Evolutionary conservation across 1,140 invertebrate species (phyloP).

Genomic region (Drosophila seguyi): DNA sequence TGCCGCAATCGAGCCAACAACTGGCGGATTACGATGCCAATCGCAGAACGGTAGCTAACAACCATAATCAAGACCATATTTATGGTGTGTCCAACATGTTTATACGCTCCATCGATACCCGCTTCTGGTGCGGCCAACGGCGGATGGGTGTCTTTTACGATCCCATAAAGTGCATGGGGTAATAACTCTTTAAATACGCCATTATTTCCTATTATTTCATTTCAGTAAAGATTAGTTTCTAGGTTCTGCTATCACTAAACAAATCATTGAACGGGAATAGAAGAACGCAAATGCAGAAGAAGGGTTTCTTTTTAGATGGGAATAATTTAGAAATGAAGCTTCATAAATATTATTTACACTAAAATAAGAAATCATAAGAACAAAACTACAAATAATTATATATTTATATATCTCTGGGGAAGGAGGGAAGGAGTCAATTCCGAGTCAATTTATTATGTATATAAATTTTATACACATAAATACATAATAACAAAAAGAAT

Average conservation of each 20-base stretch:
- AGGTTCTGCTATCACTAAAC: background rate
- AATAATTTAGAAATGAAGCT: too few relatives aligned
- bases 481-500: too few relatives aligned
- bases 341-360: too few relatives aligned
- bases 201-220: slow-evolving; percentile 18
- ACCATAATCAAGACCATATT: slow-evolving; percentile 75
- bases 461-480: too few relatives aligned
- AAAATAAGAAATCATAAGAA: too few relatives aligned
- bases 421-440: too few relatives aligned
- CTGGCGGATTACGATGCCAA: slow-evolving; percentile 76
- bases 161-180: slow-evolving; percentile 36
- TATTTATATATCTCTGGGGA: too few relatives aligned
- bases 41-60: slow-evolving; percentile 76
- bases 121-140: background rate
- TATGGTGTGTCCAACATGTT: slow-evolving; percentile 58
- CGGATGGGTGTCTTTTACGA: slow-evolving; percentile 23
- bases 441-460: too few relatives aligned
- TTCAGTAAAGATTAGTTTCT: slow-evolving; percentile 2
- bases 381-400: too few relatives aligned
- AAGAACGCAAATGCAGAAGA: background rate
- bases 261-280: background rate
- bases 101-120: slow-evolving; percentile 31
- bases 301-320: background rate
- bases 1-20: slow-evolving; percentile 58
- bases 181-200: slow-evolving; percentile 19